A percentile compares a stretch with the other conserved stretches of the same genome.
Conservation (phyloP, 2,113 vertebrate species). For the Chitala chitala region DNA sequence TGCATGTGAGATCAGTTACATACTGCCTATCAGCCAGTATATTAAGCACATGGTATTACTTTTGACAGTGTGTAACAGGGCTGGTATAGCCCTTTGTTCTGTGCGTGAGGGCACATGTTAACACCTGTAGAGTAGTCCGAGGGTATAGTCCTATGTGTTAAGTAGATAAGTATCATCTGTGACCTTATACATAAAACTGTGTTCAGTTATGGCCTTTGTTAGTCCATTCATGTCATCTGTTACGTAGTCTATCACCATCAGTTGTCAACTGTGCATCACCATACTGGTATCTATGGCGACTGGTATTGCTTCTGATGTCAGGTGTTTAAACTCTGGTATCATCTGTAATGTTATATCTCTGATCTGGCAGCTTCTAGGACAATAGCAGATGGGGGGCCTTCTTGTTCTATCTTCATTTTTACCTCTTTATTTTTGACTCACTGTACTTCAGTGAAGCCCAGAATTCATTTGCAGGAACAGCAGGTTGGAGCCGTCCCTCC, state of each 20-base stretch:
- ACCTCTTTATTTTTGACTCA: too few species aligned
- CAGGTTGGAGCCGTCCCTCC: background rate
- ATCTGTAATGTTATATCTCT: too few species aligned
- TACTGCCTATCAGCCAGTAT: background rate
- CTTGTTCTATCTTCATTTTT: too few species aligned
- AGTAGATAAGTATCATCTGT: background rate
- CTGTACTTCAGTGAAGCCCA: background rate
- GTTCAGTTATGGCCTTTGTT: background rate
- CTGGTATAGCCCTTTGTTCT: background rate
- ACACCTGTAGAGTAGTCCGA: too few species aligned
- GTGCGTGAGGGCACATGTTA: background rate
- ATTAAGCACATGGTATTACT: background rate
- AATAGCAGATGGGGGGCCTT: too few species aligned
- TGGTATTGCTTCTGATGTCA: too few species aligned
- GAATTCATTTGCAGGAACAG: too few species aligned
- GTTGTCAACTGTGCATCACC: background rate
- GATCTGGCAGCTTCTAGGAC: too few species aligned
- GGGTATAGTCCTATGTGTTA: too few species aligned
- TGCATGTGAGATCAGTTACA: background rate
- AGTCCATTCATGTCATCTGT: background rate
- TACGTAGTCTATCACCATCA: too few species aligned
- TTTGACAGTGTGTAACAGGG: background rate
- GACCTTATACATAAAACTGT: background rate
- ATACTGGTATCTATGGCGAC: background rate
- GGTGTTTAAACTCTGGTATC: too few species aligned